Conservation (phyloP, 2,888 invertebrate genomes). For the Spodoptera picta region DNA sequence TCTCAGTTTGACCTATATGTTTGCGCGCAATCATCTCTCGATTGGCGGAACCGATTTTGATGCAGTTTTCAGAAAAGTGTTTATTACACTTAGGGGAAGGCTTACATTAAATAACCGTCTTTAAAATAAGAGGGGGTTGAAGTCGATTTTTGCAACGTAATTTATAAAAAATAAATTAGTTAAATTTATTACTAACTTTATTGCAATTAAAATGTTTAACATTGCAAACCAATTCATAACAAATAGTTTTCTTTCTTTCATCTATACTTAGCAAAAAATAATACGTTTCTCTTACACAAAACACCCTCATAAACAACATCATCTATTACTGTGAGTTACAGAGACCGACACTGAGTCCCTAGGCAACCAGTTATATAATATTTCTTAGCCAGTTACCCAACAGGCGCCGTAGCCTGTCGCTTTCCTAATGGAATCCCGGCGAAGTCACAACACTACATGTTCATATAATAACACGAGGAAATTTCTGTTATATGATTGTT, state of each 20-base stretch:
- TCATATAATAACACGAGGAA: slow-evolving; percentile 10
- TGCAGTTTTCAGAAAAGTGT: too few species aligned
- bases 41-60: too few species aligned
- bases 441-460: slow-evolving; percentile 8
- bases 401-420: slow-evolving; percentile 11
- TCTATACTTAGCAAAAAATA: neutral
- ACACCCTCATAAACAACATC: neutral
- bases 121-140: too few species aligned
- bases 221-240: too few species aligned
- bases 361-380: slow-evolving; percentile 21
- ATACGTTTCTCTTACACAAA: neutral
- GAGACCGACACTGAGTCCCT: slow-evolving; percentile 2
- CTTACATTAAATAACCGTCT: too few species aligned
- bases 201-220: too few species aligned
- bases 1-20: too few species aligned
- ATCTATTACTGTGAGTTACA: slow-evolving; percentile 3
- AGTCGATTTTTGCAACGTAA: too few species aligned
- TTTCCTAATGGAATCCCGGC: slow-evolving; percentile 12
- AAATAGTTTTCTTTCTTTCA: neutral
- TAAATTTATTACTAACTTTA: too few species aligned
- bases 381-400: slow-evolving; percentile 24
- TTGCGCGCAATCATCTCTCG: too few species aligned
- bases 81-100: too few species aligned
- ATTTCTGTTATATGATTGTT: slow-evolving; percentile 1
- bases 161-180: too few species aligned